Percentiles rank a stretch among this genome's conserved stretches.
Conservation (phyloP, 1,140 invertebrate genomes). For the Pemphigus obesinymphae region DNA sequence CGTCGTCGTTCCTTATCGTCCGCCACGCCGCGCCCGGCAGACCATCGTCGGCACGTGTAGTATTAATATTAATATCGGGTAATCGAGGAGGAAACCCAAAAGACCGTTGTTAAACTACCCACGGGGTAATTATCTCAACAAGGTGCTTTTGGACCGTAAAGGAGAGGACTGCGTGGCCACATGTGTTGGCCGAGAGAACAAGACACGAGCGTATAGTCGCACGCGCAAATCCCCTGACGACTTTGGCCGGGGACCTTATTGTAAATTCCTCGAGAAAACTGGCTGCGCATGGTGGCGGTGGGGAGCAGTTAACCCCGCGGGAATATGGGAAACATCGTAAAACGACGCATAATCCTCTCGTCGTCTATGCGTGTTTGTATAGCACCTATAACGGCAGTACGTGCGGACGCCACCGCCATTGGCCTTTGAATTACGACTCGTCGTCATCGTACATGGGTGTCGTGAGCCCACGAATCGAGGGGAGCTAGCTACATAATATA, state of each 20-base stretch:
- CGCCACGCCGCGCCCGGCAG: background rate
- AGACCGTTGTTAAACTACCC: background rate
- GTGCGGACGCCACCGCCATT: background rate
- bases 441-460: background rate
- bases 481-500: too few species aligned
- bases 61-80: slow-evolving; percentile 31
- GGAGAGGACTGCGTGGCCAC: background rate
- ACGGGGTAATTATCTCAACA: slow-evolving; percentile 28
- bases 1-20: slow-evolving; percentile 21
- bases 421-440: slow-evolving; percentile 1
- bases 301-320: background rate
- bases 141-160: slow-evolving; percentile 6
- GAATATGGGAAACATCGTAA: slow-evolving; percentile 16
- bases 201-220: background rate
- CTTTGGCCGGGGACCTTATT: background rate
- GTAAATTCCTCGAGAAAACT: slow-evolving; percentile 1
- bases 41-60: background rate
- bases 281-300: background rate
- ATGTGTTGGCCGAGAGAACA: background rate
- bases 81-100: background rate
- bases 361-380: background rate
- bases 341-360: slow-evolving; percentile 1
- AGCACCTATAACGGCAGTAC: background rate
- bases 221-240: background rate
- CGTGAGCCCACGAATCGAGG: too few species aligned